Conservation (phyloP, 2,888 invertebrate genomes). For the Meghimatium bilineatum region DNA sequence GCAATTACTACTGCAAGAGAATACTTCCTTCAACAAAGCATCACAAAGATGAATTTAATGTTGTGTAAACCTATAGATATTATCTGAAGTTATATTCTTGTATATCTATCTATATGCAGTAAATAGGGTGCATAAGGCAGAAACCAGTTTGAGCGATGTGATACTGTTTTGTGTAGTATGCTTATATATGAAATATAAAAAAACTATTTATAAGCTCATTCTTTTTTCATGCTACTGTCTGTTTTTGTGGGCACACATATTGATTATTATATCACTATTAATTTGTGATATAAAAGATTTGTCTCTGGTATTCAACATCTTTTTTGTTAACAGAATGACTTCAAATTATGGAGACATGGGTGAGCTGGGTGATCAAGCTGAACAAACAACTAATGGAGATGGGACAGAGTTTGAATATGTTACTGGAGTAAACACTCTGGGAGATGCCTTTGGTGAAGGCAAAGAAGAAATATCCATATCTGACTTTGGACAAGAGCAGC, state of each 20-base stretch:
- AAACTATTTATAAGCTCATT: neutral
- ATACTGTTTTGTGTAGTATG: too few species aligned
- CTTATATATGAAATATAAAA: neutral
- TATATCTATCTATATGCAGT: too few species aligned
- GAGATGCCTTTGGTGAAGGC: neutral
- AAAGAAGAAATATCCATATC: neutral
- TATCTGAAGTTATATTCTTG: neutral
- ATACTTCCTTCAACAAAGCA: too few species aligned
- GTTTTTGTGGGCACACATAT: neutral
- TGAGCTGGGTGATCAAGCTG: constrained; percentile 2
- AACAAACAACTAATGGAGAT: constrained; percentile 8
- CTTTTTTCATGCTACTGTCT: neutral
- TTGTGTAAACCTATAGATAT: neutral
- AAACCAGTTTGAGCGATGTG: too few species aligned
- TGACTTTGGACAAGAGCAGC: constrained; percentile 38
- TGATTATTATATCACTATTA: neutral
- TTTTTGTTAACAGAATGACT: neutral
- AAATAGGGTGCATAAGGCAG: too few species aligned
- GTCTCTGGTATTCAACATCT: neutral
- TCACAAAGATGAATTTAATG: neutral
- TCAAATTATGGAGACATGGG: neutral
- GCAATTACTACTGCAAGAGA: too few species aligned
- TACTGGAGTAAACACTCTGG: neutral
- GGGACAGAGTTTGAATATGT: neutral
- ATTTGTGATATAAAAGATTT: neutral